Evolutionary conservation across 2,888 invertebrate species (phyloP).

Genomic region (Drosophila heteroneura): DNA sequence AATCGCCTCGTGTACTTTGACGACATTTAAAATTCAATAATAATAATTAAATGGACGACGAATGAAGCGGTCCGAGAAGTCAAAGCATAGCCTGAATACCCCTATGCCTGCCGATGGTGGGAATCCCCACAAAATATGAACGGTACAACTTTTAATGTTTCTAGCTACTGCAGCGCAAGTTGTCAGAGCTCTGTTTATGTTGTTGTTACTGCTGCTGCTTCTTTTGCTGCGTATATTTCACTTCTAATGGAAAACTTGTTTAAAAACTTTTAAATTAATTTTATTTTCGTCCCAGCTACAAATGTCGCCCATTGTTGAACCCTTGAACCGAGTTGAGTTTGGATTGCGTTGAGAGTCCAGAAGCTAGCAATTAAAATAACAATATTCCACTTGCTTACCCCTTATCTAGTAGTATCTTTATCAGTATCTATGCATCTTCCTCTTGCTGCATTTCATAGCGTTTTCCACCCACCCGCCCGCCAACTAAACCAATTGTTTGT

Average conservation of each 20-base stretch:
- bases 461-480: neutral
- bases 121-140: slow-evolving; percentile 46
- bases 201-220: neutral
- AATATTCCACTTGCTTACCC: slow-evolving; percentile 64
- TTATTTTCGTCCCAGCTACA: slow-evolving; percentile 67
- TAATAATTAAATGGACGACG: slow-evolving; percentile 65
- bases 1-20: slow-evolving; percentile 58
- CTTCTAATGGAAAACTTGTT: slow-evolving; percentile 78
- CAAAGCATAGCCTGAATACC: neutral
- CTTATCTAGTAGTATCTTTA: slow-evolving; percentile 8
- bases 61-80: neutral
- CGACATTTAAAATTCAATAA: slow-evolving; percentile 77
- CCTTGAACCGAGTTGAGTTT: slow-evolving; percentile 15
- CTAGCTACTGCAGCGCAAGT: slow-evolving; percentile 69
- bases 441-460: slow-evolving; percentile 43
- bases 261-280: slow-evolving; percentile 81
- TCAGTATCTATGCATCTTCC: neutral
- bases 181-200: slow-evolving; percentile 30
- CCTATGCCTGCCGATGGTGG: slow-evolving; percentile 14
- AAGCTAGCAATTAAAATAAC: slow-evolving; percentile 76
- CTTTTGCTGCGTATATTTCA: slow-evolving; percentile 30
- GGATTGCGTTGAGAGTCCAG: slow-evolving; percentile 55
- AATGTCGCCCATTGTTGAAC: slow-evolving; percentile 54
- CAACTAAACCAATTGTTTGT: slow-evolving; percentile 49
- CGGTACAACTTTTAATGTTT: slow-evolving; percentile 74